These are phyloP conservation scores for Pipa parva DNA, from an alignment of 2,113 vertebrate genomes.

Conservation along the genomic window DNA sequence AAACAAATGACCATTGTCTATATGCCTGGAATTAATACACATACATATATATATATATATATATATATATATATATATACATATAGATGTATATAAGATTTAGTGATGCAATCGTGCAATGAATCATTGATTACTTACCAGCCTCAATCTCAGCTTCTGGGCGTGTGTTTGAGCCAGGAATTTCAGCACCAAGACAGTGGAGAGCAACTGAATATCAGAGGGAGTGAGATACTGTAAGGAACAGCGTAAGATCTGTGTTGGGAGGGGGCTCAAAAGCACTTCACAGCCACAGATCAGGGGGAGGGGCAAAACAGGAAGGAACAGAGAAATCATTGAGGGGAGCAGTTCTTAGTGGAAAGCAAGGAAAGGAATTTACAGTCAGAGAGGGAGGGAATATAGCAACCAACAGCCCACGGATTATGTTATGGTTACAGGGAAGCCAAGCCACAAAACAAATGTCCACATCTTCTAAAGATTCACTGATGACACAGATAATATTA, in stretches of 20 bases:
- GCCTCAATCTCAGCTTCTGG: slow-evolving; percentile 1
- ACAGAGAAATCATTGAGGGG: too few species aligned
- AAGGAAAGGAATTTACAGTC: not conserved
- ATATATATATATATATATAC: not conserved
- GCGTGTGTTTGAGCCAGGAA: slow-evolving; percentile 12
- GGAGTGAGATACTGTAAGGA: not conserved
- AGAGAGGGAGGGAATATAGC: too few species aligned
- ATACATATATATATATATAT: not conserved
- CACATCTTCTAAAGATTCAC: too few species aligned
- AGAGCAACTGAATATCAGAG: slow-evolving; percentile 14
- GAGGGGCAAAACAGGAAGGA: not conserved
- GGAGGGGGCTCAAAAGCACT: not conserved
- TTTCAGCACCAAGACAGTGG: slow-evolving; percentile 34
- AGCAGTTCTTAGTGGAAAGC: too few species aligned
- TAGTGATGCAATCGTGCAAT: not conserved
- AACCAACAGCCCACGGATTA: too few species aligned
- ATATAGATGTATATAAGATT: not conserved
- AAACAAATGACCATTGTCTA: too few species aligned
- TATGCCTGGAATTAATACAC: too few species aligned
- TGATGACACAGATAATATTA: too few species aligned
- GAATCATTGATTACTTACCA: slow-evolving; percentile 1
- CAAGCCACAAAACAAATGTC: too few species aligned
- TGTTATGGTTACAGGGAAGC: too few species aligned
- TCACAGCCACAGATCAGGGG: not conserved
- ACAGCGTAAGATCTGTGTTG: not conserved